Evolutionary conservation across 2,797 vertebrate species (phyloP), one percentile per base, ranked within the genome.

Genomic region (Chrysocyon brachyurus): DNA sequence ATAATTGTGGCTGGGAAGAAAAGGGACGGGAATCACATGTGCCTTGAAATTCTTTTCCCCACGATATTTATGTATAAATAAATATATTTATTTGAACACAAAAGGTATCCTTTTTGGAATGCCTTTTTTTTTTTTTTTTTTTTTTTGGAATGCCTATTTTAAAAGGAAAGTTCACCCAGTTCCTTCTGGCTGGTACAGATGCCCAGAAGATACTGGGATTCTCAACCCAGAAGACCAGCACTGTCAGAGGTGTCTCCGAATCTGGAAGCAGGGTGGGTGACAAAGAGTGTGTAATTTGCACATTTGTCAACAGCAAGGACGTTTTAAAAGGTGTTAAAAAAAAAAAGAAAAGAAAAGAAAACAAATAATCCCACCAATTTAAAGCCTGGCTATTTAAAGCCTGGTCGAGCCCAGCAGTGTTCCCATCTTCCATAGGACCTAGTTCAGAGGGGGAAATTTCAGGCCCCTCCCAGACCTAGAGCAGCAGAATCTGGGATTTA

Each of bases 331-430:
- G 10, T 61, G 14, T 49, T 10, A 68, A 31, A 17, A 75, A 73
- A 73, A 73, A 28, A 49, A 49, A 46, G 24, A 59, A 61, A 26
- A 79, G 24, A 59, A 73, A 83, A 31, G 33, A 24, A 64, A 87
- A 56, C 11, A 33, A 54, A 31, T 4, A 54, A 46, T 33, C 22
- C 63, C 87, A 57, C 40, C 2, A 24, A 36, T 21, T 31, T 3
- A 63, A 46, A 64, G 46, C 52, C 59, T 26, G 46, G 21, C 19
- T 77, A 12, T 61, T 12, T 3, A 54, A 12, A 33, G 0, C 3
- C 15, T 0, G 3, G 31, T 5, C 6, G 56, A 33, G 12, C 33
- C 31, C 15, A 6, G 31, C 24, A 57, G 26, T 1, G 6, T 6
- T 49, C 24, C 2, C 16, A 28, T 12, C 68, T 72, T 46, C 33